Base-by-base conservation (phyloP, 1,140 invertebrate species). In the Tetragnatha versicolor region DNA sequence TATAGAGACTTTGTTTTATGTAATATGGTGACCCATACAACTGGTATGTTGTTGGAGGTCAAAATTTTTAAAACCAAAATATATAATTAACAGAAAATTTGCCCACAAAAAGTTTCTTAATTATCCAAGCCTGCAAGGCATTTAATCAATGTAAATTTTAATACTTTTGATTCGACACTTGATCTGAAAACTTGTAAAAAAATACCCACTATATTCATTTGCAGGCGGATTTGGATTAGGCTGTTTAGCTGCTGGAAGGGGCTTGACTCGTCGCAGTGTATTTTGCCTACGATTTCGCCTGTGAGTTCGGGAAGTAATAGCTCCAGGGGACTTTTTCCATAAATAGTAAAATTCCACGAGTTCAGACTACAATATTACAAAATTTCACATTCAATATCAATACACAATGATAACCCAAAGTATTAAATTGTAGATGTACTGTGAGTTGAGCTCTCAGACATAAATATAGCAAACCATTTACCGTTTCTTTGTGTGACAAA, bases 291-390 rank as follows among this genome's bases (percentile, higher is more conserved):
- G 89, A 84, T 89, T 88, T 39, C 96, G 89, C 60, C 79, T 79
- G 51, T 82, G 82, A 27, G 78, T 80, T 22, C 84, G 80, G 47
- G 69, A 85, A 0, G 84, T 85, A 3, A 95, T 94, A 53, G 97
- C 97, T 82, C 94, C 94, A n/a, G 97, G 95, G n/a, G 97, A 98
- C 88, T 99, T 99, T 88, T 99, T 99, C 98, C 97, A 99, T 85
- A 98, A 90, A 88, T 99, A 99, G 87, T 99, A 99, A 88, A 95
- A 99, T 85, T 98, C 96, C 31, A 99, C 96, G 82, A 99, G 88
- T 84, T 99, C 96, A 49, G 95, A 91, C 92, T 94, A 85, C 29
- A 89, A 75, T 51, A 60, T 63, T 42, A 68, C 80, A 66, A 31
- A 84, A 75, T 72, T 42, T 14, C 22, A 55, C 7, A 45, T 7